phyloP scores from a whole-genome alignment of 2,797 vertebrate genomes.

The Anguilla marmorata region DNA sequence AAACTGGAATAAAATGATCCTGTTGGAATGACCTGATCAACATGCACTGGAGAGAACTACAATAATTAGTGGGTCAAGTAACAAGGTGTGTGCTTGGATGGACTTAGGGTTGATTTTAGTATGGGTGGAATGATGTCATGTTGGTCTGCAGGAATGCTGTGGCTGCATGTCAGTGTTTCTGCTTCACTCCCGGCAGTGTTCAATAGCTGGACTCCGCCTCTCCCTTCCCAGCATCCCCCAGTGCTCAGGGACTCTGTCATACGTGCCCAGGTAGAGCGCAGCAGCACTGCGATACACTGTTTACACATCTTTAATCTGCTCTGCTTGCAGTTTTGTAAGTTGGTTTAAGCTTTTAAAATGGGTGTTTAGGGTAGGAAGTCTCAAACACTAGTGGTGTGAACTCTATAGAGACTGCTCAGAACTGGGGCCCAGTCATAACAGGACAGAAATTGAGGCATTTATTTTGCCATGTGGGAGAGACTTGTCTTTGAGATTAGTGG shows the following conservation, averaged over 20 bases:
- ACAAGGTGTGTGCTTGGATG: slow-evolving; percentile 17
- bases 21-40: slow-evolving; percentile 39
- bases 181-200: not conserved
- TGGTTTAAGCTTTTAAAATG: slow-evolving; percentile 45
- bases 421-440: slow-evolving; percentile 14
- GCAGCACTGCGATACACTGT: not conserved
- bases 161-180: slow-evolving; percentile 45
- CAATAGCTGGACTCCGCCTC: not conserved
- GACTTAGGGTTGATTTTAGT: slow-evolving; percentile 31
- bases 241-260: not conserved
- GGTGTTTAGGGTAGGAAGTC: slow-evolving; percentile 46
- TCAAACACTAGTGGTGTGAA: slow-evolving; percentile 18
- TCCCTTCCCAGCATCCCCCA: not conserved
- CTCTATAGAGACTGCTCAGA: slow-evolving; percentile 17
- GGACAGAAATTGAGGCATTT: slow-evolving; percentile 24
- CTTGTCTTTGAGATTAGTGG: slow-evolving; percentile 36
- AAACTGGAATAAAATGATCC: slow-evolving; percentile 41
- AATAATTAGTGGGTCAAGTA: slow-evolving; percentile 39
- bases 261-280: not conserved
- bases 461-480: slow-evolving; percentile 45
- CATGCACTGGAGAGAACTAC: slow-evolving; percentile 22
- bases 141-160: slow-evolving; percentile 51
- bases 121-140: slow-evolving; percentile 49
- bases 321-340: slow-evolving; percentile 29
- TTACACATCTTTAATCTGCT: not conserved